phyloP scores from a whole-genome alignment of 2,888 invertebrate genomes.

The Sphaerophoria taeniata region DNA sequence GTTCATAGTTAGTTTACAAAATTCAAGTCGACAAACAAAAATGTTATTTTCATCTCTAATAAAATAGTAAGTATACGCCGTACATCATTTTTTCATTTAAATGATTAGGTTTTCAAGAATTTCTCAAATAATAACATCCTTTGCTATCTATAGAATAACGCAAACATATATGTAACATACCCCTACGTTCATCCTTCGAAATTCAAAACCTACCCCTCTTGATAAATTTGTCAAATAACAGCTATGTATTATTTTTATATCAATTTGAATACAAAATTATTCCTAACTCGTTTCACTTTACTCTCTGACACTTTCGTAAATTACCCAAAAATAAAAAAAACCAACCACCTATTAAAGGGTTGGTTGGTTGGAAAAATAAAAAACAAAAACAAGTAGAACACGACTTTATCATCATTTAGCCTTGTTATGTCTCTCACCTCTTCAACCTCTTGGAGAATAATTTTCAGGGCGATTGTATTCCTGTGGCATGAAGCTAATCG shows the following conservation, averaged over 20 bases:
- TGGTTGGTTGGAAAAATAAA: neutral
- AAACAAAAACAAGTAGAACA: neutral
- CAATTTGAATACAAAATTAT: slow-evolving; percentile 27
- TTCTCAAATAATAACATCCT: too few relatives aligned
- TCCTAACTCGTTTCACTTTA: slow-evolving; percentile 21
- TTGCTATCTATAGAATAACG: too few relatives aligned
- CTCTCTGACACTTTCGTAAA: slow-evolving; percentile 10
- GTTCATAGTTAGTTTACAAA: neutral
- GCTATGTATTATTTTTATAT: neutral
- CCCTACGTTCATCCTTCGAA: too few relatives aligned
- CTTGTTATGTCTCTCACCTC: slow-evolving; percentile 17
- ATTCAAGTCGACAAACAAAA: too few relatives aligned
- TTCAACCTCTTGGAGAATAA: neutral
- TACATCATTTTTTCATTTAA: too few relatives aligned
- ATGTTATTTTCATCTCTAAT: neutral
- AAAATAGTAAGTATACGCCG: too few relatives aligned
- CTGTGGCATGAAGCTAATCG: slow-evolving; percentile 69
- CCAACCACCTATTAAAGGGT: neutral
- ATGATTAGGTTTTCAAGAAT: too few relatives aligned
- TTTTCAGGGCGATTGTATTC: slow-evolving; percentile 58
- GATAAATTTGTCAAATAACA: neutral
- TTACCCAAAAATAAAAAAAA: too few relatives aligned
- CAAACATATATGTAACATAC: too few relatives aligned
- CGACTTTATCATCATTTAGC: neutral
- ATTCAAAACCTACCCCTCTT: slow-evolving; percentile 2